Base-by-base conservation (phyloP, 2,888 invertebrate genomes). In the Druceiella hillmani region DNA sequence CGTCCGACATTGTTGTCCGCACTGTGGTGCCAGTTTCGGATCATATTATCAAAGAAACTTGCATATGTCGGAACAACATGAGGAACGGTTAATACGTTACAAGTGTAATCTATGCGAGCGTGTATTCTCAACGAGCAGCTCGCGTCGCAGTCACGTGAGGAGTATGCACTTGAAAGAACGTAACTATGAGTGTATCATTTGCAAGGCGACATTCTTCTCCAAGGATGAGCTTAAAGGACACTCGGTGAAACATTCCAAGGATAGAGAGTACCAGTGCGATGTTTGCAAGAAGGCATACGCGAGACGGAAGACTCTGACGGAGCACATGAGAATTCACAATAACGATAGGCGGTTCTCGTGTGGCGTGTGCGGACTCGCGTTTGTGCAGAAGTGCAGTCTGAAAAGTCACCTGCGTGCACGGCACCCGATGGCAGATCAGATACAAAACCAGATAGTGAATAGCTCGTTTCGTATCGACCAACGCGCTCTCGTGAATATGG, bases 171-270 rank as follows among this genome's bases (percentile, higher is more conserved):
- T 67, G 22, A 57, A 57, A 0, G 56, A 61, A 37, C 53, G 58
- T 2, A 56, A 56, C 16, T 64, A 58, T 31, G 50, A 49, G 0
- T 70, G 70, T 41, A 54, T 53, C 2, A 56, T 51, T 20, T 70
- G 70, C 39, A 63, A 64, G 37, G 62, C 63, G 64, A 55, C 61
- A 20, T 70, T 70, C 31, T 62, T 58, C 48, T 65, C 64, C 1
- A 58, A 58, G 3, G 67, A 65, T 29, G 66, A 66, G 37, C 48
- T 70, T 3, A 68, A 65, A 37, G 55, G 65, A 27, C 69, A 70
- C 17, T 59, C 62, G 58, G 56, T 66, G 0, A 59, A 59, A 22
- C 69, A 69, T 47, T 62, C 64, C 0, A 61, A 62, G 1, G 64
- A 66, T 16, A 62, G 50, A 40, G 61, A 59, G 26, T 65, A 59